phyloP scores from a whole-genome alignment of 2,113 vertebrate species.

The Xenotilapia longispinis region DNA sequence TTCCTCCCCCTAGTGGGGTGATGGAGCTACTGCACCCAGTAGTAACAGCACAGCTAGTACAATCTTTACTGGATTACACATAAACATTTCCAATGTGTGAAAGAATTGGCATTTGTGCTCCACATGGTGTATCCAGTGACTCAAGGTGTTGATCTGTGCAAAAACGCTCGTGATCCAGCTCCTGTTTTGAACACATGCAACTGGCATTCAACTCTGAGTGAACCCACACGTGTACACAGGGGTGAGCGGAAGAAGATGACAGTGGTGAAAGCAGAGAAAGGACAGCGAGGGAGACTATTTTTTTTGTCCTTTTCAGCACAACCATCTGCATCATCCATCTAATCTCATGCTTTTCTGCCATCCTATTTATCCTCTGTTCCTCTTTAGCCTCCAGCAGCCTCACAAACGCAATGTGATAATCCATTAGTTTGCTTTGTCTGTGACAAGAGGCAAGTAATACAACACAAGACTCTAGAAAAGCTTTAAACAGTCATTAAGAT shows the following conservation, averaged over 20 bases:
- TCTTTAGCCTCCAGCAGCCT: constrained; percentile 6
- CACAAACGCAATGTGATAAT: constrained; percentile 5
- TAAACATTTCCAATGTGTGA: constrained; percentile 36
- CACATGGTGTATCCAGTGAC: constrained; percentile 14
- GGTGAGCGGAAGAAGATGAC: background rate
- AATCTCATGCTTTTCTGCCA: background rate
- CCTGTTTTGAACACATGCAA: constrained; percentile 28
- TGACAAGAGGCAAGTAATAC: background rate
- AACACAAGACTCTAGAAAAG: background rate
- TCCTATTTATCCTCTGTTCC: background rate
- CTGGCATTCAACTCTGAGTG: background rate
- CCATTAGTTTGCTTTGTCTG: constrained; percentile 14
- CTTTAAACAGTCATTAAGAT: background rate
- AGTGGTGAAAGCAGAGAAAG: background rate
- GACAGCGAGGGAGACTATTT: background rate
- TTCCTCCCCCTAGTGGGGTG: background rate
- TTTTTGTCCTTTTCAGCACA: constrained; percentile 11
- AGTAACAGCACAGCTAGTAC: constrained; percentile 11
- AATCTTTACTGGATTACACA: constrained; percentile 41
- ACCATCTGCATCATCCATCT: constrained; percentile 28
- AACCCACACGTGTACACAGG: background rate
- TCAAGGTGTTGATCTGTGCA: constrained; percentile 47
- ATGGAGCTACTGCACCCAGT: background rate
- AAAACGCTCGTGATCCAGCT: constrained; percentile 28
- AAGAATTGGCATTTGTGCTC: constrained; percentile 10